Base-by-base conservation (phyloP, 2,888 invertebrate species). In the Hermodice carunculata region DNA sequence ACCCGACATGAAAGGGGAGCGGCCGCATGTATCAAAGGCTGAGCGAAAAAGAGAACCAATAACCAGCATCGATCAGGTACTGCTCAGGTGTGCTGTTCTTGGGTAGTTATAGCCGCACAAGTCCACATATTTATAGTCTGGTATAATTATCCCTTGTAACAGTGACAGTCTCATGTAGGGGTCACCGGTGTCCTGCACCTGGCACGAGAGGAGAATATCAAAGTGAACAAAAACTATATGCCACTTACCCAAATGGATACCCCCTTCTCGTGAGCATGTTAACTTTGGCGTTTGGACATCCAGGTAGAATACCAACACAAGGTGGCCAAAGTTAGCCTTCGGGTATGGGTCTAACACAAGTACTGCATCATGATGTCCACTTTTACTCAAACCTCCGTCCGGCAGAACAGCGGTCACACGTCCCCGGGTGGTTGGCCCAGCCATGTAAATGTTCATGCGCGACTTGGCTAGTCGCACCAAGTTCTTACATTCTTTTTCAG, bases 271-370 rank as follows among this genome's bases (percentile, higher is more conserved):
- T 24, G 78, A 74, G 72, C 88, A 88, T 28, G 76, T 69, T 14
- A 67, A 54, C 44, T 76, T 76, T 19, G 77, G 74, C 29, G 74
- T 66, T 44, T 78, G 77, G 32, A 80, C 67, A 67, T 88, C 86
- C 44, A 88, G 76, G 75, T 85, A 86, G 76, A 88, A 88, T 61
- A 88, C 85, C 37, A 87, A 73, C 8, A 88, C 81, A 40, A 87
- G 83, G 77, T 89, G 89, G 14, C 88, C 89, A 73, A 88, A 87
- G 71, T 86, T 85, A n/a, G 86, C 85, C 4, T 73, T 66, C 0
- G 89, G 88, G 69, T 86, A 87, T 1, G 88, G 88, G 71, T 89
- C 88, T 58, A 88, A 67, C 2, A 81, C 86, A 14, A 88, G 61
- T n/a, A 87, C 83, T 1, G 81, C 85, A 66, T 87, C 86, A 71